Conservation (phyloP, 2,113 vertebrate species). For the Spheniscus mendiculus region DNA sequence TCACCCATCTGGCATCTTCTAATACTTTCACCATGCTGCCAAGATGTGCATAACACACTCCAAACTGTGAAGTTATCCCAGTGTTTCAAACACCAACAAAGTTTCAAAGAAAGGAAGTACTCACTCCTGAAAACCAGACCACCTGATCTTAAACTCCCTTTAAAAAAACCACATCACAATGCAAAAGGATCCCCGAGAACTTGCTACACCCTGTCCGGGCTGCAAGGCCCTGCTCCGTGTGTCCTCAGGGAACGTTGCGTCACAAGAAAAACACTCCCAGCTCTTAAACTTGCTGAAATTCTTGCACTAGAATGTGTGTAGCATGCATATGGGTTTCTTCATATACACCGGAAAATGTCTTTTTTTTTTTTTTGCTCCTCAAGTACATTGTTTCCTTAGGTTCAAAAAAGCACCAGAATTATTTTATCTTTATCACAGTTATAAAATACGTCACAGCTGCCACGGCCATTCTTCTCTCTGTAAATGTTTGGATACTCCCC, state of each 20-base stretch:
- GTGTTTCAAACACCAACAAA: neutral
- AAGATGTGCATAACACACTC: neutral
- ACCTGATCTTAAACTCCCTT: neutral
- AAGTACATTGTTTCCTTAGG: neutral
- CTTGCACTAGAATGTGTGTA: neutral
- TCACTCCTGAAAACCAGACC: neutral
- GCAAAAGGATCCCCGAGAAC: neutral
- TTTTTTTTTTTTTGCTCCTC: neutral
- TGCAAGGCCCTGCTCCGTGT: accelerated
- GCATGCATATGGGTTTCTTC: neutral
- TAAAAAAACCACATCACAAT: neutral
- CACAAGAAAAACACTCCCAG: neutral
- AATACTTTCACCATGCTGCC: neutral
- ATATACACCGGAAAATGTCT: accelerated
- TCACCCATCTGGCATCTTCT: neutral
- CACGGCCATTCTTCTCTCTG: neutral
- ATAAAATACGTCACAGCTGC: neutral
- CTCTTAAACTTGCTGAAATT: neutral
- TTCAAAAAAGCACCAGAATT: neutral
- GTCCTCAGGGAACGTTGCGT: accelerated
- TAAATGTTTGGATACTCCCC: neutral
- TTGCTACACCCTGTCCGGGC: neutral
- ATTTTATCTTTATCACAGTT: neutral
- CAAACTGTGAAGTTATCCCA: neutral
- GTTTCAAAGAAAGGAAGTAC: neutral